A percentile compares a stretch with the other conserved stretches of the same genome.
Evolutionary conservation across 2,113 vertebrate species (phyloP).

Genomic region (Morone chrysops): DNA sequence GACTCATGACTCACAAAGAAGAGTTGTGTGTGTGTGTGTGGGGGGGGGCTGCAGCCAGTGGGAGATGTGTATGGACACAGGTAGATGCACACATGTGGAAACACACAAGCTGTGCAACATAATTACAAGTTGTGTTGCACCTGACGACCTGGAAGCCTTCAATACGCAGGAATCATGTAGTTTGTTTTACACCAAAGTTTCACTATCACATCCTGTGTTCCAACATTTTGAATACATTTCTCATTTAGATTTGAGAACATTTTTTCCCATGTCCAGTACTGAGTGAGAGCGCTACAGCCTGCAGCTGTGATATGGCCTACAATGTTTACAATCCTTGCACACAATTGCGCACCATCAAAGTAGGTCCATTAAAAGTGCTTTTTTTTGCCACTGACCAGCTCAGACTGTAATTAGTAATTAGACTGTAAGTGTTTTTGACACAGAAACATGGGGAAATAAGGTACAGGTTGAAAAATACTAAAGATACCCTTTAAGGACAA

Average conservation of each 20-base stretch:
- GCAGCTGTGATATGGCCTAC: too few relatives aligned
- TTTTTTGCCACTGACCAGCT: too few relatives aligned
- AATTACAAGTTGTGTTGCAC: background rate
- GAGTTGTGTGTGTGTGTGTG: constrained; percentile 19
- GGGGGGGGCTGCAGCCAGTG: background rate
- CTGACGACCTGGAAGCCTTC: background rate
- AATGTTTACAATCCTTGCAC: too few relatives aligned
- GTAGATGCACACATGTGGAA: constrained; percentile 1
- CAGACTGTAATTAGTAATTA: too few relatives aligned
- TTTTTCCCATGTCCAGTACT: too few relatives aligned
- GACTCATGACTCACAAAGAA: constrained; percentile 59
- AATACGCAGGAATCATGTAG: background rate
- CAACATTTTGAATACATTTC: background rate
- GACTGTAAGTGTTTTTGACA: too few relatives aligned
- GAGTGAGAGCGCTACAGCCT: too few relatives aligned
- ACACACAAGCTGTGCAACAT: constrained; percentile 12
- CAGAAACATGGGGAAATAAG: too few relatives aligned
- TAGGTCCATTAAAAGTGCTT: too few relatives aligned
- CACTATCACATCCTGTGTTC: background rate
- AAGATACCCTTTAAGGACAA: too few relatives aligned
- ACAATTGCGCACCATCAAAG: too few relatives aligned
- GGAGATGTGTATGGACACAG: constrained; percentile 12
- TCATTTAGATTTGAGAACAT: background rate
- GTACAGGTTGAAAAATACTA: too few relatives aligned
- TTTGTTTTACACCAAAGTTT: background rate